Conservation (phyloP, 2,797 vertebrate genomes). For the Erethizon dorsatum region DNA sequence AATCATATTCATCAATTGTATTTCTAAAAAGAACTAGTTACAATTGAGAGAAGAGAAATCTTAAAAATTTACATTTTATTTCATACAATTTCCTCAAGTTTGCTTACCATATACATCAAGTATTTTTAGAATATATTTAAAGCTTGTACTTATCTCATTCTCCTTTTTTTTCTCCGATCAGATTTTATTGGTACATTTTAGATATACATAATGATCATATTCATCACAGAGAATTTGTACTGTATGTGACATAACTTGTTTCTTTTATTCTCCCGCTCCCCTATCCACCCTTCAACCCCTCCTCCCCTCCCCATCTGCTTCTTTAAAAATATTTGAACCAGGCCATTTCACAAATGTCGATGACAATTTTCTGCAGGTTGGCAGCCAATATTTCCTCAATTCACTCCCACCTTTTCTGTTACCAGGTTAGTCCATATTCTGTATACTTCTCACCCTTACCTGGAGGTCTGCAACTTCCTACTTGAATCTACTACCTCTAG, state of each 20-base stretch:
- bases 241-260: too few species aligned
- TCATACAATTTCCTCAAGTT: neutral
- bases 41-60: neutral
- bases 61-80: neutral
- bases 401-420: neutral
- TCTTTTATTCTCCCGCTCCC: too few species aligned
- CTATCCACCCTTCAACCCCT: too few species aligned
- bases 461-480: neutral
- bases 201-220: too few species aligned
- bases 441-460: neutral
- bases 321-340: neutral
- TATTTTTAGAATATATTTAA: neutral
- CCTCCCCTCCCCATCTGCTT: too few species aligned
- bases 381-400: neutral
- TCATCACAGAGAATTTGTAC: too few species aligned
- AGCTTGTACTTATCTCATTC: neutral
- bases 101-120: neutral
- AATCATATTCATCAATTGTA: neutral
- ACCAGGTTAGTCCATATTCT: neutral
- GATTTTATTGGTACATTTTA: too few species aligned
- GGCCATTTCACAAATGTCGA: neutral
- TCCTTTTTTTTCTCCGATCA: too few species aligned
- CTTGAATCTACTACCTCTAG: neutral
- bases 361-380: neutral
- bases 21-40: neutral